Base-by-base conservation (phyloP, 2,888 invertebrate genomes). In the Noctua comes region DNA sequence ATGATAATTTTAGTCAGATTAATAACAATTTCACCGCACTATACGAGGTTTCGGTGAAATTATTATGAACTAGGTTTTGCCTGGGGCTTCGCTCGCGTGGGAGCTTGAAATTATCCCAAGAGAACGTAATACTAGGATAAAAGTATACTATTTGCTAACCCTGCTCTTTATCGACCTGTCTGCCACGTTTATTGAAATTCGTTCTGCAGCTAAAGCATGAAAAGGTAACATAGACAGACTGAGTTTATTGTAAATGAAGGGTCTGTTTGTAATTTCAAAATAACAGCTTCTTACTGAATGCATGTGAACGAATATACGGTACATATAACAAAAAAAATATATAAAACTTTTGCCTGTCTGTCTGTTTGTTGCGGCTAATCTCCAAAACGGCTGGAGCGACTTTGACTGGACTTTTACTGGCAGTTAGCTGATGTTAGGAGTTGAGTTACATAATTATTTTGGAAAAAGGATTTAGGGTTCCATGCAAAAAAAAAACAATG, bases 1-100 rank as follows among this genome's bases (percentile, higher is more conserved):
- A 88, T 77, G 73, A 84, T 84, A 84, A 84, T 87, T 86, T 84
- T 79, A 87, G 76, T 88, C 73, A 70, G 79, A 86, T 79, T 87
- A 77, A 68, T 79, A 84, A 76, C 46, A 73, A 64, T 76, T 81
- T 27, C 24, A 75, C 40, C 16, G 11, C 57, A 75, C 70, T 73
- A n/a, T 72, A 68, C 21, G 43, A 46, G 65, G n/a, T 76, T 24
- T 64, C 21, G 16, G 18, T 82, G 65, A 69, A 66, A 65, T 66
- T 66, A 66, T 66, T 64, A 86, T 71, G 48, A 73, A 84, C 4
- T 24, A 21, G 48, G 1, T 66, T 66, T 66, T 4, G 21, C 18
- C 8, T 11, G n/a, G 8, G n/a, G 43, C 43, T 40, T 8, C 21
- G 31, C 21, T 64, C 10, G 31, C 31, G 31, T 36, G 18, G 31